Conservation (phyloP, 2,113 vertebrate species). For the Pelecanus crispus region DNA sequence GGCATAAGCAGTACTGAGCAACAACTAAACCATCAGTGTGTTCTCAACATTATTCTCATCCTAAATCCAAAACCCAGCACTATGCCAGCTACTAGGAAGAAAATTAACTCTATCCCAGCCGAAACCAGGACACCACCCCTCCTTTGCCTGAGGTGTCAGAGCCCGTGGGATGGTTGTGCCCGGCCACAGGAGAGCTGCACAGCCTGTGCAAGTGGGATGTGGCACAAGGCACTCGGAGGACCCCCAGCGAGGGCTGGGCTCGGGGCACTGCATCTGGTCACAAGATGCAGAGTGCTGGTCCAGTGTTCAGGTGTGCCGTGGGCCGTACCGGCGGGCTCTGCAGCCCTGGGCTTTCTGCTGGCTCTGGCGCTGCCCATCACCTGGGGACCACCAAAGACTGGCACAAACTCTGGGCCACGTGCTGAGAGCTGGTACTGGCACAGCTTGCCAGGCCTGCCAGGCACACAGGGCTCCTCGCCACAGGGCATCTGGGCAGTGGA, state of each 20-base stretch:
- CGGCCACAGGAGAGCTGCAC: rapidly evolving
- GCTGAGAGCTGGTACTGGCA: not conserved
- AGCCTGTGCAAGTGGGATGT: rapidly evolving
- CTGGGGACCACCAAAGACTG: not conserved
- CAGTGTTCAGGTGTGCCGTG: rapidly evolving
- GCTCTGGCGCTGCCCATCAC: too few species aligned
- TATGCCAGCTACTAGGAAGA: too few species aligned
- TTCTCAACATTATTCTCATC: too few species aligned
- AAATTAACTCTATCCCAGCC: too few species aligned
- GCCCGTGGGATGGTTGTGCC: not conserved
- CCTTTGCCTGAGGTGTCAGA: not conserved
- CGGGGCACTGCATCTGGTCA: too few species aligned
- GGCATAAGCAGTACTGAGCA: too few species aligned
- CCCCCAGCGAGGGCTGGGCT: not conserved
- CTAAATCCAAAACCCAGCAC: too few species aligned
- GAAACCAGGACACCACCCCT: too few species aligned
- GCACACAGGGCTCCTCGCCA: rapidly evolving
- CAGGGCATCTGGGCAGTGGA: not conserved
- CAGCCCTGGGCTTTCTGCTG: not conserved
- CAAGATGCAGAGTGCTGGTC: not conserved
- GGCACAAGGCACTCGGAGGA: not conserved
- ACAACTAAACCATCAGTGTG: too few species aligned
- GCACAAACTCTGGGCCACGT: too few species aligned
- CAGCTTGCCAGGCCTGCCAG: not conserved
- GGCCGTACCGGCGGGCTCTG: not conserved